These are phyloP conservation scores for Resseliella maxima DNA, from an alignment of 2,888 invertebrate species.

Conservation along the genomic window DNA sequence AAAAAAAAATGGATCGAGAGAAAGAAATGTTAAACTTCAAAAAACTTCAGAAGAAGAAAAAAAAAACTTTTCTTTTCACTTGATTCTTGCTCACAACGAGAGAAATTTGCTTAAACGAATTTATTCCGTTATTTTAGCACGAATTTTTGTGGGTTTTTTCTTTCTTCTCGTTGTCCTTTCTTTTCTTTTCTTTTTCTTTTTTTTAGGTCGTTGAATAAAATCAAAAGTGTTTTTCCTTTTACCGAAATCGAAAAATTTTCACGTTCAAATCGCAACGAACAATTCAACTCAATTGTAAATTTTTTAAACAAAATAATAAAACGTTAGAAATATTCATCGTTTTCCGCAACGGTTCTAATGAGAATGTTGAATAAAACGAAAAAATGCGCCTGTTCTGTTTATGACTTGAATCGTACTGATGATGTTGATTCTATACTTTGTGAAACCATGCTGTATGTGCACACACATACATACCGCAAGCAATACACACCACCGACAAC, in stretches of 20 bases:
- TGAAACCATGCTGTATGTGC: slow-evolving; percentile 26
- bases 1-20: not conserved
- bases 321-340: not conserved
- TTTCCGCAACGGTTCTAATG: slow-evolving; percentile 51
- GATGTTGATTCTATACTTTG: slow-evolving; percentile 49
- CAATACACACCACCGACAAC: slow-evolving; percentile 25
- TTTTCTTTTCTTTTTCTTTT: not conserved
- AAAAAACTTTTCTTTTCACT: slow-evolving; percentile 31
- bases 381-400: slow-evolving; percentile 54
- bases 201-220: not conserved
- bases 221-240: not conserved
- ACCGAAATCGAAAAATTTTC: too few relatives aligned
- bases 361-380: slow-evolving; percentile 41
- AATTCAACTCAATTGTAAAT: too few relatives aligned
- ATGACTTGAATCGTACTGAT: slow-evolving; percentile 53
- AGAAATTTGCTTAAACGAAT: not conserved
- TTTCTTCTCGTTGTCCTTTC: not conserved
- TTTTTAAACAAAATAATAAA: not conserved
- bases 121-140: slow-evolving; percentile 33
- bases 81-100: not conserved
- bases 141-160: too few relatives aligned
- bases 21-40: not conserved
- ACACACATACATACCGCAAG: not conserved
- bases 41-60: too few relatives aligned
- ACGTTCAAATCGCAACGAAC: too few relatives aligned